phyloP scores from a whole-genome alignment of 2,113 vertebrate genomes.

The Tragelaphus buxtoni region DNA sequence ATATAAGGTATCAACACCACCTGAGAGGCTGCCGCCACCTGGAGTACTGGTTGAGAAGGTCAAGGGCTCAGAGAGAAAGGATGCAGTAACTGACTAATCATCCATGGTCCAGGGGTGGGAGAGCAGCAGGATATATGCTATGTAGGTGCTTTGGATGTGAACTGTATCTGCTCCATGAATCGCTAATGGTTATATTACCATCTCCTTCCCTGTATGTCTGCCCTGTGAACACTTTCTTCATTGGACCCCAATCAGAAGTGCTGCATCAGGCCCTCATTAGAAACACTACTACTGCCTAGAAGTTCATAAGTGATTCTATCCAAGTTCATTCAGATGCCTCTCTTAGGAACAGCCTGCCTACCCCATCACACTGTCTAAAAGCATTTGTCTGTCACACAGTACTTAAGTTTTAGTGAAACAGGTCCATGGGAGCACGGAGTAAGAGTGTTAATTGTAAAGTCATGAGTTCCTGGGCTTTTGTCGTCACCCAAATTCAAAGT shows the following conservation, averaged over 20 bases:
- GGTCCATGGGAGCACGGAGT: background rate
- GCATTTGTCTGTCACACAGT: rapidly evolving
- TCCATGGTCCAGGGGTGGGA: background rate
- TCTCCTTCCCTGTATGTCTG: background rate
- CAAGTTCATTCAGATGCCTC: background rate
- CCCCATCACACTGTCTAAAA: rapidly evolving
- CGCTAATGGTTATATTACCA: background rate
- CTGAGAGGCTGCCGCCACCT: background rate
- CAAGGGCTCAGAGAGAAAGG: background rate
- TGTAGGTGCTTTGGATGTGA: no score
- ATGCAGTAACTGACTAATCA: background rate
- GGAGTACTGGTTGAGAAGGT: background rate
- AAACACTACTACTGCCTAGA: background rate
- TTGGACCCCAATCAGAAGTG: background rate
- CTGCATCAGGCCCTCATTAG: background rate
- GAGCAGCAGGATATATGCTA: background rate
- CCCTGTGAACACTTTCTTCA: background rate
- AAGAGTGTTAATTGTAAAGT: background rate
- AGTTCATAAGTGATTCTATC: background rate
- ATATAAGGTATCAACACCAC: background rate
- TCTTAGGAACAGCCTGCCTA: background rate
- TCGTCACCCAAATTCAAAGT: slow-evolving; percentile 24
- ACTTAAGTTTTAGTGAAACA: background rate
- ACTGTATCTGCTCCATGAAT: background rate
- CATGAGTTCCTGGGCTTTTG: background rate